Evolutionary conservation across 2,113 vertebrate genomes (phyloP), one percentile per base, ranked within the genome.

Genomic region (Scopus umbretta): DNA sequence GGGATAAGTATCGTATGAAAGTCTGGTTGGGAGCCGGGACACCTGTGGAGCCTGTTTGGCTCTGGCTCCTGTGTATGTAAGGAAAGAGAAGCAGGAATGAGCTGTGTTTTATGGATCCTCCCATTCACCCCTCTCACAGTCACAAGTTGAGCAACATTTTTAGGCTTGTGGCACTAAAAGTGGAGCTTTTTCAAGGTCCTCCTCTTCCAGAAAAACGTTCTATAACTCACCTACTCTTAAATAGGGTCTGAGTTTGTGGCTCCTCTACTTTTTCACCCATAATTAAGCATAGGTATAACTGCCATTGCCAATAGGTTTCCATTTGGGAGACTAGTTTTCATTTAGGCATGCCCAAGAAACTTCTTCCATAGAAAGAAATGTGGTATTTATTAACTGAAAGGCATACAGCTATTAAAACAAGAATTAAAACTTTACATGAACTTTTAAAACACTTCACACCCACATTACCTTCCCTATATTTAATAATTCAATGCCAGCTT

Each of bases 261-360:
- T 78, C 7, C 25, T 92, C 68, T 81, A 14, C 18, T 84, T 78
- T 74, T 91, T 26, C 18, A 49, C 40, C 25, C 27, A 5, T 72
- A 90, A 56, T 81, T 67, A 82, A 82, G 11, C 13, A 34, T 25
- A 23, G 32, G 3, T 61, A 14, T 56, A 90, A 6, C 17, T 49
- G 27, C 11, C 18, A 25, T 19, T 79, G 27, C 56, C 52, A 89
- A 40, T 10, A 75, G 3, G 21, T 49, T 91, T 90, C 10, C 27
- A 26, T 73, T 40, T 80, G 22, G 21, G 14, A 50, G 9, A 29
- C 26, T 45, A 79, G 14, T 75, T 87, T 81, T 62, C 5, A 38
- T 50, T 73, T 42, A 81, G 87, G 16, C 40, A 16, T 0, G 0
- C 25, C 20, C 16, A 25, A 63, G 27, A 83, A 71, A 52, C 1